A percentile compares a stretch with the other conserved stretches of the same genome.
Conservation (phyloP, 1,140 invertebrate species). For the Papilio helenus region DNA sequence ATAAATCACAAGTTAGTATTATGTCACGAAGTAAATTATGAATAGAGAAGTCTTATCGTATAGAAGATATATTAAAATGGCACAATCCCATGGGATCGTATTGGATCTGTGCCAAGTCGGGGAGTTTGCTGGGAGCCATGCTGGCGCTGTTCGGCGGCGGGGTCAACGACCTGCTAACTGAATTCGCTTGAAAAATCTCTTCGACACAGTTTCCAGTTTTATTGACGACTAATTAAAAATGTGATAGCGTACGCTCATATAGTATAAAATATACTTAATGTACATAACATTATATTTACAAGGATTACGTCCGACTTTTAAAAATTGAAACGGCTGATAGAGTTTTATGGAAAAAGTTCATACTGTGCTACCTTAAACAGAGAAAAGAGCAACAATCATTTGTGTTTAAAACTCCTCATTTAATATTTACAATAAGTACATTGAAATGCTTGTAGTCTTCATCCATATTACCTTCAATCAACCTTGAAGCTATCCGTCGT, state of each 20-base stretch:
- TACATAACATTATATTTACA: too few species aligned
- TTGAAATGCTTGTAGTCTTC: background rate
- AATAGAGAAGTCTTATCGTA: background rate
- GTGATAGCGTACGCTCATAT: too few species aligned
- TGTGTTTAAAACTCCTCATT: background rate
- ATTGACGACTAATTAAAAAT: constrained; percentile 3
- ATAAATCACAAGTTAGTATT: constrained; percentile 20
- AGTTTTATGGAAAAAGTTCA: too few species aligned
- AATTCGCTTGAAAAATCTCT: background rate
- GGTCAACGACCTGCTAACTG: constrained; percentile 7
- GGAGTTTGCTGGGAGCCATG: constrained; percentile 6
- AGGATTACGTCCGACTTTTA: too few species aligned
- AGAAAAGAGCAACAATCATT: too few species aligned
- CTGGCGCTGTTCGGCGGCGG: background rate
- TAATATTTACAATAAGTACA: background rate
- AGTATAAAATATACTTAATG: too few species aligned
- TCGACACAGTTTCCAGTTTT: background rate
- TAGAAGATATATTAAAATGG: constrained; percentile 16
- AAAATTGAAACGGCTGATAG: too few species aligned
- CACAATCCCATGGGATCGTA: background rate
- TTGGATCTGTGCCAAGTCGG: constrained; percentile 18
- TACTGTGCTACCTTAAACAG: too few species aligned
- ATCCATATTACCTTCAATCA: background rate
- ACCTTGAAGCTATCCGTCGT: background rate
- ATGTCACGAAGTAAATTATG: background rate